Evolutionary conservation across 2,797 vertebrate species (phyloP).

Genomic region (Mormyrus proboscirostris): DNA sequence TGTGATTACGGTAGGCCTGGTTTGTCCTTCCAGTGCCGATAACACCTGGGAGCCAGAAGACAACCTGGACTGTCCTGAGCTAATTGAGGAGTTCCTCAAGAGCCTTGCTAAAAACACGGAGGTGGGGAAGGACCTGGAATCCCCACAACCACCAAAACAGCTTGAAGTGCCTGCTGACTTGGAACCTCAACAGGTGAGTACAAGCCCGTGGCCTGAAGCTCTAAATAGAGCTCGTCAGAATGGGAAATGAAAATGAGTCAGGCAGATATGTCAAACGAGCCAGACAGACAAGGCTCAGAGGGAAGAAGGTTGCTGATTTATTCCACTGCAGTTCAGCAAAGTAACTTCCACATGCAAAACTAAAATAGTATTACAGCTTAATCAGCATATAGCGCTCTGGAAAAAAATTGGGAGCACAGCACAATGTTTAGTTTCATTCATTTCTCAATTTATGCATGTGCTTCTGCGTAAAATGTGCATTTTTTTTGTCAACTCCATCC

Average conservation of each 20-base stretch:
- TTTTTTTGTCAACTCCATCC: too few species aligned
- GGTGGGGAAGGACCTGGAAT: constrained; percentile 39
- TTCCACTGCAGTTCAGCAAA: neutral
- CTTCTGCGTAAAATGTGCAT: neutral
- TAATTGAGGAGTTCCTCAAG: constrained; percentile 91
- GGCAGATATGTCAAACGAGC: neutral
- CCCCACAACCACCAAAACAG: constrained; percentile 35
- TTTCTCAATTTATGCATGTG: neutral
- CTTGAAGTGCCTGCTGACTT: constrained; percentile 60
- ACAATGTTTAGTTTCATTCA: neutral
- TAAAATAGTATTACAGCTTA: neutral
- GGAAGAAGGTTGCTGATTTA: neutral
- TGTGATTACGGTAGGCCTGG: neutral
- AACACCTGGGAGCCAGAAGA: constrained; percentile 99
- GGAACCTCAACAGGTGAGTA: constrained; percentile 44
- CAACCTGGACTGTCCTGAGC: constrained; percentile 93
- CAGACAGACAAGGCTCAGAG: neutral
- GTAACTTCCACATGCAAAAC: neutral
- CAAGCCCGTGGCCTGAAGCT: neutral
- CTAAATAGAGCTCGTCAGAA: neutral
- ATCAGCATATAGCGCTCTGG: neutral
- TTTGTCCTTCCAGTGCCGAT: constrained; percentile 70
- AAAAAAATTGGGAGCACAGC: neutral
- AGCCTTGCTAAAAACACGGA: constrained; percentile 68
- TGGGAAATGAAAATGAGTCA: neutral